These are phyloP conservation scores for Tolypeutes matacus DNA, from an alignment of 2,797 vertebrate species.

Conservation along the genomic window DNA sequence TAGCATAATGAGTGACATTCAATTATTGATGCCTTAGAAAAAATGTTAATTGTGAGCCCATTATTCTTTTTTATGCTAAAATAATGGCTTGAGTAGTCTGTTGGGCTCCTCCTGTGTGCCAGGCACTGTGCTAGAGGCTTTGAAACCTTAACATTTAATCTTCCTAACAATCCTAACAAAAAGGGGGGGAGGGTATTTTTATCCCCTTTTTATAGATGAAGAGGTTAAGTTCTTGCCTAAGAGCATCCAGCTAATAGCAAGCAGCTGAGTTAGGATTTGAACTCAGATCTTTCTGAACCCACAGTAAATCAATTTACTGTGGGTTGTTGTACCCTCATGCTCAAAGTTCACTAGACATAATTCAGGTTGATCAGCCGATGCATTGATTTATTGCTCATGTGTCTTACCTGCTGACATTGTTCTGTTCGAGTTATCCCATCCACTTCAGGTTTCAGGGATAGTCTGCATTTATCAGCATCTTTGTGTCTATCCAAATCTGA, in stretches of 20 bases:
- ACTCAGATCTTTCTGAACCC: conserved; percentile 30
- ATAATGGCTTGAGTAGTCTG: conserved; percentile 57
- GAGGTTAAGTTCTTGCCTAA: conserved; percentile 33
- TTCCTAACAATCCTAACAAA: not conserved
- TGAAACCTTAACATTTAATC: not conserved
- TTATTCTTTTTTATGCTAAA: conserved; percentile 73
- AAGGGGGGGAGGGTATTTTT: not conserved
- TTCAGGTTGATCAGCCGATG: not conserved
- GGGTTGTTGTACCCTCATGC: not conserved
- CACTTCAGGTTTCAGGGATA: not conserved
- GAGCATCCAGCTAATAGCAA: conserved; percentile 14
- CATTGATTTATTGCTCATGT: not conserved
- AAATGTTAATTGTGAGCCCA: conserved; percentile 75
- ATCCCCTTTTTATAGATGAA: not conserved
- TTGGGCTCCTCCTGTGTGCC: conserved; percentile 70
- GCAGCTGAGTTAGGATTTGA: conserved; percentile 33
- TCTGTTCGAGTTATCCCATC: not conserved
- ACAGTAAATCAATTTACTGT: not conserved
- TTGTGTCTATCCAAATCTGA: conserved; percentile 32
- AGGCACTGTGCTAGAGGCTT: conserved; percentile 51
- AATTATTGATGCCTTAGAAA: conserved; percentile 84
- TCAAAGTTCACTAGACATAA: not conserved
- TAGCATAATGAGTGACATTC: conserved; percentile 81
- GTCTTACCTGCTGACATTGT: not conserved
- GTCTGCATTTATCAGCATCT: not conserved